A percentile compares a stretch with the other conserved stretches of the same genome.
These are phyloP conservation scores for Eristalinus aeneus DNA, from an alignment of 2,888 invertebrate genomes.

Conservation along the genomic window DNA sequence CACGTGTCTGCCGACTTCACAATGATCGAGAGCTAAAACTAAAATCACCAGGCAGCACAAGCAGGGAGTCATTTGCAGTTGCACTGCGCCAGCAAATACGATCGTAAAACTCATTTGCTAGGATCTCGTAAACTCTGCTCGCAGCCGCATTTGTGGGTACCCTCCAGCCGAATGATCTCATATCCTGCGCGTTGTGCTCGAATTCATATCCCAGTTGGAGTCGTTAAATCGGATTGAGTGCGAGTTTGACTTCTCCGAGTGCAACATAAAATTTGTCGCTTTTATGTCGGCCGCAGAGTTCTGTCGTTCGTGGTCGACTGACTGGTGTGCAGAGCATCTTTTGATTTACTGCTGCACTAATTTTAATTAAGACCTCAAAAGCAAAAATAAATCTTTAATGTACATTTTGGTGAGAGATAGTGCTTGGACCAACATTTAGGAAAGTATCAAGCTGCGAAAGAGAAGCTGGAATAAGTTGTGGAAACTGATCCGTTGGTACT, in stretches of 20 bases:
- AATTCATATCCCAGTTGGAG: conserved; percentile 5
- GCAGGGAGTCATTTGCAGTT: background rate
- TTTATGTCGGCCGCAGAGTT: conserved; percentile 41
- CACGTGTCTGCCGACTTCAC: background rate
- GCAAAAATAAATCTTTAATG: background rate
- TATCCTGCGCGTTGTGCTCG: conserved; percentile 44
- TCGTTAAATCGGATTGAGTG: conserved; percentile 60
- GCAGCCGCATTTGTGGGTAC: background rate
- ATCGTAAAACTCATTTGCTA: conserved; percentile 50
- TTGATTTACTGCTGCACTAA: background rate
- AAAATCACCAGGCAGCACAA: background rate
- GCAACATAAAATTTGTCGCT: conserved; percentile 63
- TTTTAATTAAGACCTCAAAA: conserved; percentile 55
- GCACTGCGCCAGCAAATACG: conserved; percentile 15
- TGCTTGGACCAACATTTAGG: no score
- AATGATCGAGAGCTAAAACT: conserved; percentile 24
- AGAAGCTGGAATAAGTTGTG: no score
- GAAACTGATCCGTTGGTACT: no score
- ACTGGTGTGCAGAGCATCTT: background rate
- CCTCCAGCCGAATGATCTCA: conserved; percentile 44
- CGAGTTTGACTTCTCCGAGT: conserved; percentile 27
- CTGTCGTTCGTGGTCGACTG: background rate
- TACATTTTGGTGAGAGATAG: no score
- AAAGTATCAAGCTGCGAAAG: no score
- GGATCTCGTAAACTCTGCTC: conserved; percentile 46